Evolutionary conservation across 2,113 vertebrate species (phyloP).

Genomic region (Chamaea fasciata): DNA sequence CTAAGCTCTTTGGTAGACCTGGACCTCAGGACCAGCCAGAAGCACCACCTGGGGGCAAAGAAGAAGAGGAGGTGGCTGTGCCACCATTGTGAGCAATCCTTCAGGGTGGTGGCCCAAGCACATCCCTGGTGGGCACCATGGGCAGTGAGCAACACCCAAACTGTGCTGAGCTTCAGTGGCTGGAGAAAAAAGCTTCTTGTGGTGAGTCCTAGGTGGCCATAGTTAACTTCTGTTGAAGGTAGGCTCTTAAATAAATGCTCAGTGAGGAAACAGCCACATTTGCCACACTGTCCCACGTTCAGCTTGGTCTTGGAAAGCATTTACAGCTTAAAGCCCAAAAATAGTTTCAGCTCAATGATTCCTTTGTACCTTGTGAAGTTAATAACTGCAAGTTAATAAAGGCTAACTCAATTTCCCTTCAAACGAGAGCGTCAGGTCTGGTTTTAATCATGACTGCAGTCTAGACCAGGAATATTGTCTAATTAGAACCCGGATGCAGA

Average conservation of each 20-base stretch:
- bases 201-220: background rate
- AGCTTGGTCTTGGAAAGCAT: background rate
- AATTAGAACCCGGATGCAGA: background rate
- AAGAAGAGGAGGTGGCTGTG: background rate
- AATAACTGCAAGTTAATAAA: slow-evolving; percentile 5
- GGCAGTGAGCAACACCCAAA: background rate
- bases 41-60: fast-evolving
- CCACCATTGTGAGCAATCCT: background rate
- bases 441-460: background rate
- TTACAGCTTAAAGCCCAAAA: background rate
- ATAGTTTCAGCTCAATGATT: background rate
- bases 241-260: background rate
- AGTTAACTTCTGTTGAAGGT: background rate
- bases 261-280: background rate
- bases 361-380: background rate
- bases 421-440: background rate
- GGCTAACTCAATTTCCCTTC: background rate
- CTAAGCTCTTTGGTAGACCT: background rate
- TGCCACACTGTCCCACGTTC: fast-evolving
- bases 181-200: background rate
- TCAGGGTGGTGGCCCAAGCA: background rate
- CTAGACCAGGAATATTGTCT: background rate
- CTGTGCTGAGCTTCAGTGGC: background rate
- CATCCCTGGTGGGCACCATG: background rate
- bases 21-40: background rate